phyloP scores from a whole-genome alignment of 2,888 invertebrate species.

The Conus canariensis region DNA sequence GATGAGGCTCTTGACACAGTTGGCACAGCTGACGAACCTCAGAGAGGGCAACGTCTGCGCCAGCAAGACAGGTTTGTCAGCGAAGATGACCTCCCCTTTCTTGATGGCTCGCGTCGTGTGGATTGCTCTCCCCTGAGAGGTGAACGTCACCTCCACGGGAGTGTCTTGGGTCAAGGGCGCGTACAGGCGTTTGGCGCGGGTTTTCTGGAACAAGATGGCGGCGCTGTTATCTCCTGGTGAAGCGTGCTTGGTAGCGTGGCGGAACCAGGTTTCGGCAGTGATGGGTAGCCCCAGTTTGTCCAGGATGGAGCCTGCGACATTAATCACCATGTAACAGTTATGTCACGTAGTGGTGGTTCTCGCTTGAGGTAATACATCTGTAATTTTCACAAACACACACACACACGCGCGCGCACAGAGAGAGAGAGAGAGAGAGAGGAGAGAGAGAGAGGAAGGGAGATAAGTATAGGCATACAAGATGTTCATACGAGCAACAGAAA shows the following conservation, averaged over 20 bases:
- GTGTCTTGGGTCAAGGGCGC: slow-evolving; percentile 63
- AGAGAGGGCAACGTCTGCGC: slow-evolving; percentile 61
- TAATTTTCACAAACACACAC: too few relatives aligned
- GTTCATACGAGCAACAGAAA: too few relatives aligned
- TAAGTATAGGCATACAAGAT: too few relatives aligned
- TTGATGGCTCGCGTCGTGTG: slow-evolving; percentile 82
- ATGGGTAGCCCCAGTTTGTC: slow-evolving; percentile 64
- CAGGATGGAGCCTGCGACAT: slow-evolving; percentile 61
- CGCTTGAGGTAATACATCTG: too few relatives aligned
- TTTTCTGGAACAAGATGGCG: slow-evolving; percentile 68
- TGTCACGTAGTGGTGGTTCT: neutral
- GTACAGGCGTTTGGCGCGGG: slow-evolving; percentile 67
- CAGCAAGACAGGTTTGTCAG: slow-evolving; percentile 61
- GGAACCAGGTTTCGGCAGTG: slow-evolving; percentile 70
- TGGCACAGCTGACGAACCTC: slow-evolving; percentile 58
- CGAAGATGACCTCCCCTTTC: slow-evolving; percentile 57
- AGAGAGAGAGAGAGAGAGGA: too few relatives aligned
- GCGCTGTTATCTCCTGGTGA: slow-evolving; percentile 62
- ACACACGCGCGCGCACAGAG: too few relatives aligned
- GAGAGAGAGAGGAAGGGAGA: too few relatives aligned
- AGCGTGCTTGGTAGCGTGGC: slow-evolving; percentile 63
- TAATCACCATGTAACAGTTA: neutral
- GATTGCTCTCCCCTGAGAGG: slow-evolving; percentile 87
- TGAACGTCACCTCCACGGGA: slow-evolving; percentile 67
- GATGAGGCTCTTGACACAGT: slow-evolving; percentile 63